phyloP scores from a whole-genome alignment of 2,888 invertebrate genomes.

The Drosophila cognata region DNA sequence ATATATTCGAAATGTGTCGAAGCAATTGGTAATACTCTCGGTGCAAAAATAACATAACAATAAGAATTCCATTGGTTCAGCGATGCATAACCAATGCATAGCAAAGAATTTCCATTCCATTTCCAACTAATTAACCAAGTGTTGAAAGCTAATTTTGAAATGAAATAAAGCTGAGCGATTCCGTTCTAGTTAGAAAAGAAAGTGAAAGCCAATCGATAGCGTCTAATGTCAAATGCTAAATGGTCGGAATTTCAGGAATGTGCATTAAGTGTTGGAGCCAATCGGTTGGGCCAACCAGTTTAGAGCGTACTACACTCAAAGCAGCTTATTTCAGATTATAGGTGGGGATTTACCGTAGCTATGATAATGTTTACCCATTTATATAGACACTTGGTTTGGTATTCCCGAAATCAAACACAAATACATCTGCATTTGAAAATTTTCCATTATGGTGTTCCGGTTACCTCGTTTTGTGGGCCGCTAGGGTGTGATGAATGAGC shows the following conservation, averaged over 20 bases:
- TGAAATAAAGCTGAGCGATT: neutral
- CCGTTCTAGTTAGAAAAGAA: slow-evolving; percentile 39
- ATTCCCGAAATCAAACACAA: slow-evolving; percentile 13
- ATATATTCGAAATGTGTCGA: neutral
- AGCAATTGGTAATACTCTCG: slow-evolving; percentile 13
- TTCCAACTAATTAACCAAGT: neutral
- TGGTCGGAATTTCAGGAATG: slow-evolving; percentile 24
- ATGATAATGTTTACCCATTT: neutral
- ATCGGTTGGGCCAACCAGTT: slow-evolving; percentile 9
- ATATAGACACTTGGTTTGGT: slow-evolving; percentile 2
- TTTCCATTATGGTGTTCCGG: slow-evolving; percentile 54
- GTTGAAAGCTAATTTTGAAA: slow-evolving; percentile 3
- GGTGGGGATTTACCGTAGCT: slow-evolving; percentile 4
- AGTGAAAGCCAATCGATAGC: slow-evolving; percentile 37
- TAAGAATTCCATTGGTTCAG: slow-evolving; percentile 61
- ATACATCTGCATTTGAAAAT: slow-evolving; percentile 31
- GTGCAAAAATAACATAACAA: slow-evolving; percentile 37
- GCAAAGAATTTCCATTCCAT: slow-evolving; percentile 59
- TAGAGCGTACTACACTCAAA: slow-evolving; percentile 22
- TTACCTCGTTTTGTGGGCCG: neutral
- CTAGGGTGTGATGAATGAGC: neutral
- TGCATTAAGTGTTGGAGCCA: slow-evolving; percentile 15
- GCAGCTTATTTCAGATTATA: slow-evolving; percentile 13
- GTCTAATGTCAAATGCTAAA: slow-evolving; percentile 37
- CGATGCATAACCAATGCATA: slow-evolving; percentile 69